A percentile compares a stretch with the other conserved stretches of the same genome.
Conservation (phyloP, 35 echinoderm and acorn worm species). For the Stichopus chloronotus region DNA sequence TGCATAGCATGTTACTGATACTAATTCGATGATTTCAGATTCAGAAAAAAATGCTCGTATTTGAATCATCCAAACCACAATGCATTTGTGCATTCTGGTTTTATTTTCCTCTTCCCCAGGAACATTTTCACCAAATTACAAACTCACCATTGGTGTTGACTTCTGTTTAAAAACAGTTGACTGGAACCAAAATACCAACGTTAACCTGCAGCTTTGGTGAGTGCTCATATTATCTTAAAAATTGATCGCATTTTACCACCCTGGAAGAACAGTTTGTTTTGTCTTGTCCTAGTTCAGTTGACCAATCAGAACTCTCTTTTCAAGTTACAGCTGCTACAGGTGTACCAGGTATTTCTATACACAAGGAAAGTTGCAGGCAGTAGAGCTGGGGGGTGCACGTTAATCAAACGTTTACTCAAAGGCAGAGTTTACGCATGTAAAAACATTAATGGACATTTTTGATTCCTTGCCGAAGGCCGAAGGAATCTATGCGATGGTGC, state of each 20-base stretch:
- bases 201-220: constrained; percentile 97
- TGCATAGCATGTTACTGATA: not conserved
- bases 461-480: no score
- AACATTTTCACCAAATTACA: constrained; percentile 96
- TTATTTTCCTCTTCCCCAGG: constrained; percentile 57
- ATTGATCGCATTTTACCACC: no score
- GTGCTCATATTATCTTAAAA: constrained; percentile 5
- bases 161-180: constrained; percentile 93
- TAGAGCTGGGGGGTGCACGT: no score
- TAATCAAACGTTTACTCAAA: no score
- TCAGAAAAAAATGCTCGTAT: not conserved
- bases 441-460: no score
- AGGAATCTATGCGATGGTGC: no score
- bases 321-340: no score
- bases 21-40: not conserved
- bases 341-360: no score
- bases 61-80: not conserved
- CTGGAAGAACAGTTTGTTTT: no score
- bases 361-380: no score
- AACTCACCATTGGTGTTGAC: constrained; percentile 97
- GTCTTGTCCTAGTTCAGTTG: not conserved
- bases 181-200: constrained; percentile 83
- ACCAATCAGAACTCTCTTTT: no score
- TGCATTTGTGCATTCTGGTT: not conserved
- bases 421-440: no score